Base-by-base conservation (phyloP, 2,888 invertebrate species). In the Agapetus fuscipes region DNA sequence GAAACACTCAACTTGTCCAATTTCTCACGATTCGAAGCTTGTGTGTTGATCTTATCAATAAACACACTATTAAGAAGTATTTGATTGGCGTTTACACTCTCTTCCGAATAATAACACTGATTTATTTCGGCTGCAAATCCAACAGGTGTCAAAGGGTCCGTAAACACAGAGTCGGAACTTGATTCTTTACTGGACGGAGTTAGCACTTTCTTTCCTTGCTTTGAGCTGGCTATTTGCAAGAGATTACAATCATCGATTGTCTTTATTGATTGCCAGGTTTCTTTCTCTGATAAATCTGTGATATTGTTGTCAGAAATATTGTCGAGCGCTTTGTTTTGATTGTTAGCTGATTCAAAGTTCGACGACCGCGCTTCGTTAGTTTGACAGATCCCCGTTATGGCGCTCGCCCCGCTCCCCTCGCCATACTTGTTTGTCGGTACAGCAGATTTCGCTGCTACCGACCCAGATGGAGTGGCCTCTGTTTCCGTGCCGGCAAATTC, bases 91-190 rank as follows among this genome's bases (percentile, higher is more conserved):
- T 44, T 37, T 16, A 60, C 70, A 56, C 72, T 74, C 56, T 76
- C 76, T 48, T 75, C 76, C 49, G 74, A 74, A 59, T 71, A 70
- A 57, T 74, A 74, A 56, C 74, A 74, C 63, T 72, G 72, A 66
- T 76, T 76, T 55, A 73, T 68, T 60, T 78, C 76, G 51, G 75
- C 70, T 10, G 61, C 58, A 53, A 64, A 64, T 48, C 72, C 76
- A 53, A 71, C 69, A 56, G 75, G 74, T 58, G 74, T 71, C 51
- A 74, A 66, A 51, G 83, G 78, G 60, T 83, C 83, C 51, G 83
- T 82, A 66, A 83, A 83, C 59, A 82, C 76, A 56, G 83, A 83
- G 54, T 78, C 77, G 45, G 74, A 75, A 60, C 80, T 81, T 48
- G 80, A 78, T 48, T 69, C 73, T 55, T 66, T 70, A 54, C 67